phyloP scores from a whole-genome alignment of 1,140 invertebrate genomes.

The Hestina assimilis region DNA sequence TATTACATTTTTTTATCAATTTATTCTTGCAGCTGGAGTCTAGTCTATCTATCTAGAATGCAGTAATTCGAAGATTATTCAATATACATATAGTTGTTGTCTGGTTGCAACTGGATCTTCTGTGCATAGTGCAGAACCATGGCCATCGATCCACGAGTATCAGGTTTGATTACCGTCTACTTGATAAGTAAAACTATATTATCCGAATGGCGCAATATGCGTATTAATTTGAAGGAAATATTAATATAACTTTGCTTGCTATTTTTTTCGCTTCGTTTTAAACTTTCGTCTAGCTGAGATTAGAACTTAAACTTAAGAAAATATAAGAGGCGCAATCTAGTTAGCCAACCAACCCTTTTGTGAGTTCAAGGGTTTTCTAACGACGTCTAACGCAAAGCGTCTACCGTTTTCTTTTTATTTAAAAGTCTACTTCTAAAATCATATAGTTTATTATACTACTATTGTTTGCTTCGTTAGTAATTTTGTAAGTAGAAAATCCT shows the following conservation, averaged over 20 bases:
- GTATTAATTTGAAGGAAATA: neutral
- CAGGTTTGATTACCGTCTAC: slow-evolving; percentile 28
- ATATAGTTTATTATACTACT: too few species aligned
- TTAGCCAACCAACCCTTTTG: slow-evolving; percentile 19
- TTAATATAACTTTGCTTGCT: too few species aligned
- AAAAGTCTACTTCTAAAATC: neutral
- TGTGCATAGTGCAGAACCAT: slow-evolving; percentile 43
- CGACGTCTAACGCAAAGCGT: neutral
- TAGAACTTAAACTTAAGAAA: too few species aligned
- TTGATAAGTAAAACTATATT: slow-evolving; percentile 8
- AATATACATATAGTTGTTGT: slow-evolving; percentile 3
- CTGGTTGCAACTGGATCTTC: slow-evolving; percentile 32
- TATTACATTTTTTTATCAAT: too few species aligned
- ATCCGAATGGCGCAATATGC: slow-evolving; percentile 12
- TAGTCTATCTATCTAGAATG: too few species aligned
- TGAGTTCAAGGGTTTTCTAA: slow-evolving; percentile 1
- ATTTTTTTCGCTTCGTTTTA: too few species aligned
- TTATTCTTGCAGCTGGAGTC: too few species aligned
- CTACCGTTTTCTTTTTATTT: neutral
- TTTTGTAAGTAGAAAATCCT: too few species aligned
- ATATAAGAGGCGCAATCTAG: slow-evolving; percentile 1
- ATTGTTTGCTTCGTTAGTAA: too few species aligned
- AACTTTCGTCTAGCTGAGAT: too few species aligned
- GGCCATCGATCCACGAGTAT: slow-evolving; percentile 47
- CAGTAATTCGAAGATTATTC: too few species aligned